Evolutionary conservation across 2,888 invertebrate genomes (phyloP), one percentile per base, ranked within the genome.

Genomic region (Notodonta ziczac): DNA sequence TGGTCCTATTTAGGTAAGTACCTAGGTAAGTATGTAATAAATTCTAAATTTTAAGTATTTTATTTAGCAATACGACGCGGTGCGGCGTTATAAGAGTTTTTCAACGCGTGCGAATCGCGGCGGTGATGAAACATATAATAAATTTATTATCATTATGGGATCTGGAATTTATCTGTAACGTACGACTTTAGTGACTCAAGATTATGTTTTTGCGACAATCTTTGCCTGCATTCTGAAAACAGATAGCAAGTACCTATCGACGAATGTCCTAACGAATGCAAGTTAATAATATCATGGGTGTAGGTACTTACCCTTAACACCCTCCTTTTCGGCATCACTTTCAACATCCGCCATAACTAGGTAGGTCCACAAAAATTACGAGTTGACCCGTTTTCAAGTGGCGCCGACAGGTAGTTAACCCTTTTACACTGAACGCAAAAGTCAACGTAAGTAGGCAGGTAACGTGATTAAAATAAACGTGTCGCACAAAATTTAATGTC

Each of bases 311-410:
- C 72, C 77, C 68, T 66, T 70, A 13, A 57, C 32, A 48, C 61
- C 60, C 58, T 77, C 76, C 63, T 74, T 80, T 60, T 65, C 78
- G 46, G 62, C 66, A 50, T 62, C 63, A 63, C 72, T 71, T 73
- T 78, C 74, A 62, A 80, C 76, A 61, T 86, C 83, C 56, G 75
- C 80, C 87, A 88, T 88, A 58, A 60, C 57, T 63, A 57, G 58
- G 60, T 59, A 61, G 35, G 2, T 35, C 35, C 62, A 67, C 69
- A 61, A 68, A 64, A 60, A n/a, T 60, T 5, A 35, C 35, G 35
- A 35, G 35, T 5, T 35, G 4, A 35, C 35, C 4, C 5, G 35
- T 35, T 35, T 35, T 5, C n/a, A n/a, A 35, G 35, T 35, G 5
- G 35, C 35, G n/a, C n/a, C n/a, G n/a, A 5, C 5, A 35, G 35